Evolutionary conservation across 2,888 invertebrate species (phyloP).

Genomic region (Leptinotarsa peninsularis): DNA sequence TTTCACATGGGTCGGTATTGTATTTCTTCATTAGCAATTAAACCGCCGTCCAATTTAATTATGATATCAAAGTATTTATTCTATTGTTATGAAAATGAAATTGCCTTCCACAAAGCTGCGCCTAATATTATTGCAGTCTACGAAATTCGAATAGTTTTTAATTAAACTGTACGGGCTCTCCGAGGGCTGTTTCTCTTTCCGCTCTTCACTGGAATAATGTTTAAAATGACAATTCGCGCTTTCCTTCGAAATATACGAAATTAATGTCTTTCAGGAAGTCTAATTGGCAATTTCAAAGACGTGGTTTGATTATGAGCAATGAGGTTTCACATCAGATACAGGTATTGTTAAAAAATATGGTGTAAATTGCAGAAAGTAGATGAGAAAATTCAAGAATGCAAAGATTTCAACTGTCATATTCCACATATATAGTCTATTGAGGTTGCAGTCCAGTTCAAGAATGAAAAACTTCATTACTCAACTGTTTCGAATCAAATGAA

Average conservation of each 20-base stretch:
- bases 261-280: not conserved
- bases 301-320: no score
- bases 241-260: not conserved
- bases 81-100: conserved; percentile 18
- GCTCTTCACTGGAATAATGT: not conserved
- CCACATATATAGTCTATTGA: no score
- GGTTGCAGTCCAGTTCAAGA: no score
- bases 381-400: no score
- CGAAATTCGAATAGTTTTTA: conserved; percentile 16
- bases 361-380: no score
- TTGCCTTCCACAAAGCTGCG: conserved; percentile 18
- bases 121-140: conserved; percentile 11
- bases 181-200: not conserved
- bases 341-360: no score
- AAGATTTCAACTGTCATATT: no score
- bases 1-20: conserved; percentile 1
- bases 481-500: no score
- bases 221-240: not conserved
- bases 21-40: conserved; percentile 4
- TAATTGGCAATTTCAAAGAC: not conserved
- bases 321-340: no score
- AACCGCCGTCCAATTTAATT: not conserved
- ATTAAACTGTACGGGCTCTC: conserved; percentile 15
- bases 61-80: conserved; percentile 15
- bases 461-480: no score